Base-by-base conservation (phyloP, 1,140 invertebrate species). In the Polypedilum vanderplanki region DNA sequence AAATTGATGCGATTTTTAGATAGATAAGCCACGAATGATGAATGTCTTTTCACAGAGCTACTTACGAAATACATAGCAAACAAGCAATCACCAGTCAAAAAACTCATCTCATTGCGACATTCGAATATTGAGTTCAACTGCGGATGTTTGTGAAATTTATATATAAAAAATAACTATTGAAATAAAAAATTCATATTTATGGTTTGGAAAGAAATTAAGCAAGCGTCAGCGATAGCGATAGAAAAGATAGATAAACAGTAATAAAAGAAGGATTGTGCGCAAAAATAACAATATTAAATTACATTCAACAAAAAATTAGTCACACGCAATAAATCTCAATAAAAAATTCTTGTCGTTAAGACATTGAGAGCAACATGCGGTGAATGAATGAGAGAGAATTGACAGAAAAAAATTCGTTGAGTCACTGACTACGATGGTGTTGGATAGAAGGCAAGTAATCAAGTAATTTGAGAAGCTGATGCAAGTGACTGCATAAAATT, bases 21-120 rank as follows among this genome's bases (percentile, higher is more conserved):
- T 46, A 9, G 15, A 12, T 46, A 9, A 46, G 15, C 8, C 9
- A 46, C 41, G 8, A 46, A 12, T 46, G 41, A 46, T 46, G 41
- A 46, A 46, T 46, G 41, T 46, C 41, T 46, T 46, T 46, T 46
- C 41, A 46, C 41, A 46, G n/a, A n/a, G 41, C 41, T 46, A 46
- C 41, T 46, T 46, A 33, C 24, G 24, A 33, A 33, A 33, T 33
- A 33, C 5, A 33, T 33, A 33, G 5, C 24, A 33, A 5, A 3
- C 24, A n/a, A n/a, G n/a, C n/a, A n/a, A n/a, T 33, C 24, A 33
- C 5, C n/a, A n/a, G n/a, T n/a, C n/a, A n/a, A n/a, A n/a, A n/a
- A n/a, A n/a, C 24, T 33, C 24, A 33, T 33, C 24, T 33, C 5
- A 33, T 33, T 33, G 24, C 5, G 24, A 3, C 24, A 33, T 5